phyloP scores from a whole-genome alignment of 2,888 invertebrate species.

The Orchesella flavescens region DNA sequence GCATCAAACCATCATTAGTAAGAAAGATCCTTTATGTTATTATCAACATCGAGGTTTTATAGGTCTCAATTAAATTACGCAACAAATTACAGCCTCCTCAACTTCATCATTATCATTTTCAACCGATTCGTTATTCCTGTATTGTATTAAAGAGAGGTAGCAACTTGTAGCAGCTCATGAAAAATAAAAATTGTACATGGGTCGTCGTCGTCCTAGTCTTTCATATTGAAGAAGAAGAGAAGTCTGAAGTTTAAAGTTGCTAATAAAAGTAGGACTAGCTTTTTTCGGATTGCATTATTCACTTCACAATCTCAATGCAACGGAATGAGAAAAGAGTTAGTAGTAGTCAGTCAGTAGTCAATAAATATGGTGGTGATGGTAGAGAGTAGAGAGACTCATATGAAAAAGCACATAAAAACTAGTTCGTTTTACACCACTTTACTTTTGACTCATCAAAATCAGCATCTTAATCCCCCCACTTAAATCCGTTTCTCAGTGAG shows the following conservation, averaged over 20 bases:
- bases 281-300: not conserved
- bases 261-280: not conserved
- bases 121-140: too few relatives aligned
- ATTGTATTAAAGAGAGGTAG: too few relatives aligned
- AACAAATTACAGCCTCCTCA: conserved; percentile 56
- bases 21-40: conserved; percentile 14
- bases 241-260: too few relatives aligned
- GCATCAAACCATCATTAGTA: conserved; percentile 44
- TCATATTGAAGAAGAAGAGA: not conserved
- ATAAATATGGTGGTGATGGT: too few relatives aligned
- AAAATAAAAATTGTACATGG: too few relatives aligned
- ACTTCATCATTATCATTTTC: conserved; percentile 50
- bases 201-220: too few relatives aligned
- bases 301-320: not conserved
- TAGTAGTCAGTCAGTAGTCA: too few relatives aligned
- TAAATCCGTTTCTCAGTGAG: conserved; percentile 35
- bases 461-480: not conserved
- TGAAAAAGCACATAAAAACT: conserved; percentile 41
- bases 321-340: not conserved
- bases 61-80: conserved; percentile 62
- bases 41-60: conserved; percentile 35
- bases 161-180: too few relatives aligned
- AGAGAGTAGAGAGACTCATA: too few relatives aligned
- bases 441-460: conserved; percentile 7
- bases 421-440: conserved; percentile 52